Conservation (phyloP, 2,888 invertebrate genomes). For the Aphelenchoides bicaudatus region DNA sequence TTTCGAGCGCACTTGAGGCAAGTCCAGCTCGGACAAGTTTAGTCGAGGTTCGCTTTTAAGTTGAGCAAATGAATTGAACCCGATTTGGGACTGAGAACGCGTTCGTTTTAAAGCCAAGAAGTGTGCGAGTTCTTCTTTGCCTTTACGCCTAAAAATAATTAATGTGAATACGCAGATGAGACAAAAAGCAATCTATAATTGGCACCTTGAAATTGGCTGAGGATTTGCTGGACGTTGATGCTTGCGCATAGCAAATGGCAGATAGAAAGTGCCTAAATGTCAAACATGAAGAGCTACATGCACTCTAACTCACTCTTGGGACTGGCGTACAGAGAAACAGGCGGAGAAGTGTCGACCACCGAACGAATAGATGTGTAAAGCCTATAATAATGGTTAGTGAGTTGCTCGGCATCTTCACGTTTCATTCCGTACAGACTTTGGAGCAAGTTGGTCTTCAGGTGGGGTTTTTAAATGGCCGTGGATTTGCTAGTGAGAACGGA, state of each 20-base stretch:
- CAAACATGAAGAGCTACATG: too few species aligned
- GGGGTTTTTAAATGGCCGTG: too few species aligned
- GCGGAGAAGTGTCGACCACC: conserved; percentile 26
- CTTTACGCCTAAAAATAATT: conserved; percentile 21
- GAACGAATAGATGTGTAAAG: conserved; percentile 26
- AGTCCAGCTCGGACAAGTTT: conserved; percentile 8
- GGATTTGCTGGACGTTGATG: conserved; percentile 16
- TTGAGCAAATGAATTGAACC: conserved; percentile 28
- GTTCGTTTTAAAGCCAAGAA: conserved; percentile 23
- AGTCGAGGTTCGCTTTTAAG: conserved; percentile 11
- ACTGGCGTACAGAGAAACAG: conserved; percentile 28
- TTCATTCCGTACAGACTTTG: conserved; percentile 26
- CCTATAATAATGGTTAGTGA: conserved; percentile 29
- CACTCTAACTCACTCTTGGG: conserved; percentile 29
- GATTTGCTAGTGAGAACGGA: too few species aligned
- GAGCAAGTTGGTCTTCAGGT: too few species aligned
- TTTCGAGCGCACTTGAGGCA: conserved; percentile 21
- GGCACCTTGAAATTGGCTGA: conserved; percentile 2
- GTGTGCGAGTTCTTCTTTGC: conserved; percentile 27
- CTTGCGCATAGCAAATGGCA: conserved; percentile 24
- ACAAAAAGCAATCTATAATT: conserved; percentile 6
- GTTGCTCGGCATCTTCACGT: conserved; percentile 32
- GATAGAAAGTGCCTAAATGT: conserved; percentile 20
- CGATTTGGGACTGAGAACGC: not conserved
- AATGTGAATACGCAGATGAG: not conserved